A percentile compares a stretch with the other conserved stretches of the same genome.
phyloP scores from a whole-genome alignment of 2,888 invertebrate genomes.

The Pristionchus fissidentatus region DNA sequence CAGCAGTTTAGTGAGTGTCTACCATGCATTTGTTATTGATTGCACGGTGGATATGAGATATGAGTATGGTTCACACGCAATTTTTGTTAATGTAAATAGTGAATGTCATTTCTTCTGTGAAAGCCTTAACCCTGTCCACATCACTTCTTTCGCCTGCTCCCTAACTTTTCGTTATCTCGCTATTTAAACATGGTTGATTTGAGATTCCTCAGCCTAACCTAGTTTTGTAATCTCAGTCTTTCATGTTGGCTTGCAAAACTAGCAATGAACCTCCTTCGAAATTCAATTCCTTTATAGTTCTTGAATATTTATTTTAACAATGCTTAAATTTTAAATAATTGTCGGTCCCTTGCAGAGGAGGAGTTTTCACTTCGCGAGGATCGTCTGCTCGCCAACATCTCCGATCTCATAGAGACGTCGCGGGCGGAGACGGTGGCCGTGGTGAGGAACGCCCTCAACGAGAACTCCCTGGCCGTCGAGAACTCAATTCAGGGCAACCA shows the following conservation, averaged over 20 bases:
- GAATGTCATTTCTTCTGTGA: too few relatives aligned
- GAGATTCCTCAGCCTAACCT: too few relatives aligned
- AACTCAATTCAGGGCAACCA: slow-evolving; percentile 50
- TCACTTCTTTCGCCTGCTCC: too few relatives aligned
- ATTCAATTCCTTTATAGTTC: not conserved
- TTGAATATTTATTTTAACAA: too few relatives aligned
- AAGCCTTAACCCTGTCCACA: too few relatives aligned
- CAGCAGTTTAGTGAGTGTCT: slow-evolving; percentile 52
- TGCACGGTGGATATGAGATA: too few relatives aligned
- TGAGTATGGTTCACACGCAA: too few relatives aligned
- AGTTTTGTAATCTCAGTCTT: not conserved
- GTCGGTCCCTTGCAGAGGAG: slow-evolving; percentile 57
- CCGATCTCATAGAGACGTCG: slow-evolving; percentile 52
- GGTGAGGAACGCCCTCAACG: slow-evolving; percentile 51
- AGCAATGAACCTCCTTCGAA: not conserved
- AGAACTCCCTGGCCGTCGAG: slow-evolving; percentile 51
- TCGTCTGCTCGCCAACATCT: slow-evolving; percentile 58
- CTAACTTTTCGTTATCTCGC: too few relatives aligned
- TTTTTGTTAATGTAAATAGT: too few relatives aligned
- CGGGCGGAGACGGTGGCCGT: slow-evolving; percentile 50
- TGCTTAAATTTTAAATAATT: too few relatives aligned
- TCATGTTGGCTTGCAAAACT: not conserved
- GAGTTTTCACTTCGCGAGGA: slow-evolving; percentile 65
- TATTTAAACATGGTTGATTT: not conserved
- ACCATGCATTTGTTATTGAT: not conserved